Percentiles rank a stretch among this genome's conserved stretches.
These are phyloP conservation scores for Peromyscus melanophrys DNA, from an alignment of 2,797 vertebrate genomes.

Conservation along the genomic window DNA sequence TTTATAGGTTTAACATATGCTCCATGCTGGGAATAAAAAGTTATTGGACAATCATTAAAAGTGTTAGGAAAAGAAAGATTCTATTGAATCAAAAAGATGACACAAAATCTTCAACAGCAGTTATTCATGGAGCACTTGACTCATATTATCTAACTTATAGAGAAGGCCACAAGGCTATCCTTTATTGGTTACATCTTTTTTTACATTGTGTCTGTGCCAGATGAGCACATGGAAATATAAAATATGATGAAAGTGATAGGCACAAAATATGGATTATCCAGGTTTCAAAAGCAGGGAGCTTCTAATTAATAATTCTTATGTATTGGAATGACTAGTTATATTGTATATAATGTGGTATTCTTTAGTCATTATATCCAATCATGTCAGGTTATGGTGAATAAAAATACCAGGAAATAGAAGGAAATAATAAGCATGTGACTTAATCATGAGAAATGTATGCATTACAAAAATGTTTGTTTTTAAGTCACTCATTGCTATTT, in stretches of 20 bases:
- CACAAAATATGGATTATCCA: not conserved
- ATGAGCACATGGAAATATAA: not conserved
- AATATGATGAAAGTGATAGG: not conserved
- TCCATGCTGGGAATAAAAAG: not conserved
- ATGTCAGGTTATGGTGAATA: not conserved
- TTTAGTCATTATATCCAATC: not conserved
- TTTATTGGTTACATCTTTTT: not conserved
- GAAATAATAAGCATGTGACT: not conserved
- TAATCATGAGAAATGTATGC: not conserved
- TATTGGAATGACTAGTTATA: not conserved
- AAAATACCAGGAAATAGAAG: not conserved
- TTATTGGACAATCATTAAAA: conserved; percentile 1
- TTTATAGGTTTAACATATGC: not conserved
- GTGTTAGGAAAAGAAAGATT: not conserved
- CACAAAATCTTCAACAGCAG: not conserved
- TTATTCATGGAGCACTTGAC: not conserved
- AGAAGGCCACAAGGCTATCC: not conserved
- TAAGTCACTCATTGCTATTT: not conserved
- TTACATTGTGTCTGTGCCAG: not conserved
- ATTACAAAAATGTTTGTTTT: not conserved
- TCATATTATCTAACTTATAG: not conserved
- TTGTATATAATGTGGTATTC: not conserved
- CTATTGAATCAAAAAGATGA: not conserved
- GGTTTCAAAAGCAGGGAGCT: not conserved
- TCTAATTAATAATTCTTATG: not conserved